Percentiles rank a stretch among this genome's conserved stretches.
Conservation (phyloP, 2,888 invertebrate genomes). For the Caenorhabditis uteleia region DNA sequence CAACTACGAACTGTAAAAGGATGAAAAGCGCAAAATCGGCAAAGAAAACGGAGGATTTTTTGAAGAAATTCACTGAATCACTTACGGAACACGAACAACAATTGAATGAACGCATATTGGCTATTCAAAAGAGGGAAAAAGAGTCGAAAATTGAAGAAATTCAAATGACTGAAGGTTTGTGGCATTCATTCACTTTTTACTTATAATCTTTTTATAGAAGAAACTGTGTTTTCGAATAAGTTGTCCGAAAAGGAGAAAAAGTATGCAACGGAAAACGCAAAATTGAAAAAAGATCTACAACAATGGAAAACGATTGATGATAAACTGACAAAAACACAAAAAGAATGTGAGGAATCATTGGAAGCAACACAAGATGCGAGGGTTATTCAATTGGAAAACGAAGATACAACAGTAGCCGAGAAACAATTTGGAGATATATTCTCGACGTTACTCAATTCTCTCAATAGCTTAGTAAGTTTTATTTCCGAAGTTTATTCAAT, state of each 20-base stretch:
- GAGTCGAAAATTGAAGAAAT: not conserved
- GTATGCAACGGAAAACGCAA: not conserved
- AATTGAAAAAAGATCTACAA: not conserved
- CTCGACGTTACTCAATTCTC: constrained; percentile 10
- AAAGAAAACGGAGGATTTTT: no score
- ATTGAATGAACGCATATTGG: no score
- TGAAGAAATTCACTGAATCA: no score
- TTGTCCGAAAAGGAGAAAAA: not conserved
- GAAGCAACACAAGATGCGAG: constrained; percentile 6
- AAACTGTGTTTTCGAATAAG: not conserved
- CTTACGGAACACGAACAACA: no score
- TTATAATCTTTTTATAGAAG: not conserved
- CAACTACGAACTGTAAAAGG: no score
- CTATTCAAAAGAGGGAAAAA: no score
- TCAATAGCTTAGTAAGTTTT: constrained; percentile 18
- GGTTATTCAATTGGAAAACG: constrained; percentile 9
- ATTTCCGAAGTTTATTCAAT: not conserved
- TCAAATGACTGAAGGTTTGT: not conserved
- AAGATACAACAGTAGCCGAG: constrained; percentile 1
- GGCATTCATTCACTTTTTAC: no score
- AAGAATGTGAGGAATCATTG: constrained; percentile 8
- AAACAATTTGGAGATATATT: constrained; percentile 10
- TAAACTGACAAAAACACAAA: constrained; percentile 8
- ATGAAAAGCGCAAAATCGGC: no score
- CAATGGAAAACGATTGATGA: not conserved